Base-by-base conservation (phyloP, 2,797 vertebrate species). In the Danionella dracula region DNA sequence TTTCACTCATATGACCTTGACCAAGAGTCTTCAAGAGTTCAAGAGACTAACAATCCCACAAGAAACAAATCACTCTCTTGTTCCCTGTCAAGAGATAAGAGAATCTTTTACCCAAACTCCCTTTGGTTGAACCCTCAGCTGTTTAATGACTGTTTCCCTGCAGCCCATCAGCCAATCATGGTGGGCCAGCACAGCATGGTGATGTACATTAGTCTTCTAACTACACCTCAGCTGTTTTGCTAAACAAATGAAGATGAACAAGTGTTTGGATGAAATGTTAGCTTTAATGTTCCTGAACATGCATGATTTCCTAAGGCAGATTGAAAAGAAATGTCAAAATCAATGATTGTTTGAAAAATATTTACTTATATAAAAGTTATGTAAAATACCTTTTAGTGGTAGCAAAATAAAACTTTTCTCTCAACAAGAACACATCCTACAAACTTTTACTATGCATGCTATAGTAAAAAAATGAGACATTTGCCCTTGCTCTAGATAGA, bases 131-230 rank as follows among this genome's bases (percentile, higher is more conserved):
- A 66, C 63, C 79, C 66, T 79, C 71, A 76, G 64, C 67, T 31
- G 70, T 66, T 73, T 82, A 80, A 84, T 77, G 81, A 79, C 78
- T 64, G 59, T 60, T 75, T 38, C 60, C 66, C 66, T 71, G 62
- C 64, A 34, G 35, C 50, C 45, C 59, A 50, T 71, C 83, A 87
- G 81, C 86, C 88, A 89, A 90, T 90, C 40, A 78, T 72, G 79
- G 75, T 56, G 60, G 59, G 82, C 83, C 86, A 71, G 51, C 61
- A 45, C 75, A 84, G 81, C 82, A 84, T 85, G 76, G 86, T 83
- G n/a, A n/a, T n/a, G 83, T 72, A 78, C 10, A n/a, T 50, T 75
- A 76, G 76, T 74, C 73, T 70, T 72, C 62, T 67, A 66, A 76
- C 66, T 82, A 69, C 64, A 62, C 64, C 76, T 40, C 53, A 0